Percentiles rank a stretch among this genome's conserved stretches.
These are phyloP conservation scores for Chrysotoxum bicinctum DNA, from an alignment of 2,888 invertebrate genomes.

Conservation along the genomic window DNA sequence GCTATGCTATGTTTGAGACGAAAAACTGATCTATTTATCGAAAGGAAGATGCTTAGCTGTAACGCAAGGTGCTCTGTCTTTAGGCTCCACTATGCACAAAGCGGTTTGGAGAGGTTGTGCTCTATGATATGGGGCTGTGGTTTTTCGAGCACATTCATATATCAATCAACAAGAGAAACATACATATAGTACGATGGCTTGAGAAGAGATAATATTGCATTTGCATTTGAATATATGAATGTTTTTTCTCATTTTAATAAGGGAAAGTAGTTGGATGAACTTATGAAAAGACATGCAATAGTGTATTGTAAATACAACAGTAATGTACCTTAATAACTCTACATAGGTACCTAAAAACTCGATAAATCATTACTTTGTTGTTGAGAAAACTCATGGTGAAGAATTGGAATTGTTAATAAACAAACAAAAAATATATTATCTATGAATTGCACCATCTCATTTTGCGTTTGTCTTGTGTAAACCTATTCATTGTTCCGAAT, in stretches of 20 bases:
- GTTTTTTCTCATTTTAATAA: background rate
- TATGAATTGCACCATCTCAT: background rate
- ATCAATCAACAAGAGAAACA: conserved; percentile 3
- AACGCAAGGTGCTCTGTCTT: background rate
- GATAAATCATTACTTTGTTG: background rate
- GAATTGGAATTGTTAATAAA: background rate
- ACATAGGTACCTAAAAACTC: background rate
- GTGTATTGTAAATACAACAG: background rate
- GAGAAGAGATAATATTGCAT: background rate
- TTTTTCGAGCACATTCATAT: conserved; percentile 4
- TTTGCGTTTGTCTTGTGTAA: background rate
- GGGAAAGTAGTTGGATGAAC: conserved; percentile 8
- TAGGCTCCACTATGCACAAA: background rate
- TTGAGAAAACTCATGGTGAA: background rate
- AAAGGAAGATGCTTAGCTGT: background rate
- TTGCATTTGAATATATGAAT: background rate
- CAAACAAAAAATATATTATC: background rate
- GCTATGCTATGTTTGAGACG: background rate
- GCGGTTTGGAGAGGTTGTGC: background rate
- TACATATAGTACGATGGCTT: background rate
- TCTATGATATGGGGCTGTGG: background rate
- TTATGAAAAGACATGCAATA: background rate
- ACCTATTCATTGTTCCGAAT: background rate
- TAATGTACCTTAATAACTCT: background rate
- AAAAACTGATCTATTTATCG: background rate